phyloP scores from a whole-genome alignment of 2,888 invertebrate genomes.

The Amphimallon solstitiale region DNA sequence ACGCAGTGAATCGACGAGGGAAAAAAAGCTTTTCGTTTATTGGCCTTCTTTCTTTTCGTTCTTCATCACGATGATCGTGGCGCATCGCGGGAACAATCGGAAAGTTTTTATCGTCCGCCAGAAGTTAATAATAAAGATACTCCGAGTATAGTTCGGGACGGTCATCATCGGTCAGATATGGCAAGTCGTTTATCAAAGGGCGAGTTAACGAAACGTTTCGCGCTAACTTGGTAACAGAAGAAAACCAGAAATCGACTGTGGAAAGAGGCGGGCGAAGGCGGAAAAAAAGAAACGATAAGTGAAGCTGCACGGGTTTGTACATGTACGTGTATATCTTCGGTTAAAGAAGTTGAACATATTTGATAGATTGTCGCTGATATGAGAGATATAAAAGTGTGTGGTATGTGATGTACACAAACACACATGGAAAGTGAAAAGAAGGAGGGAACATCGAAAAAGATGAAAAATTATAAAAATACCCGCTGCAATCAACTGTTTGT shows the following conservation, averaged over 20 bases:
- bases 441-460: slow-evolving; percentile 37
- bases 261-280: neutral
- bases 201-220: neutral
- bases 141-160: neutral
- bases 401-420: neutral
- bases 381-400: slow-evolving; percentile 1
- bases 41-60: neutral
- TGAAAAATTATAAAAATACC: slow-evolving; percentile 40
- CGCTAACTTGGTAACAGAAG: neutral
- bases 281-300: slow-evolving; percentile 1
- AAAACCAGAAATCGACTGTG: neutral
- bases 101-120: neutral
- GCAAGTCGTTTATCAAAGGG: slow-evolving; percentile 5
- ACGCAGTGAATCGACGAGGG: neutral
- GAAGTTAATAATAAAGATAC: slow-evolving; percentile 17
- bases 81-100: slow-evolving; percentile 4
- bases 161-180: slow-evolving; percentile 3
- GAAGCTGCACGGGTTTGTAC: neutral
- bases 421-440: neutral
- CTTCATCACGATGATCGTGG: too few relatives aligned
- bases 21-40: slow-evolving; percentile 18
- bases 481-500: slow-evolving; percentile 51
- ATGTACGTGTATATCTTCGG: neutral
- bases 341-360: slow-evolving; percentile 16
- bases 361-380: slow-evolving; percentile 29